Evolutionary conservation across 2,113 vertebrate species (phyloP), one percentile per base, ranked within the genome.

Genomic region (Dryoscopus gambensis): DNA sequence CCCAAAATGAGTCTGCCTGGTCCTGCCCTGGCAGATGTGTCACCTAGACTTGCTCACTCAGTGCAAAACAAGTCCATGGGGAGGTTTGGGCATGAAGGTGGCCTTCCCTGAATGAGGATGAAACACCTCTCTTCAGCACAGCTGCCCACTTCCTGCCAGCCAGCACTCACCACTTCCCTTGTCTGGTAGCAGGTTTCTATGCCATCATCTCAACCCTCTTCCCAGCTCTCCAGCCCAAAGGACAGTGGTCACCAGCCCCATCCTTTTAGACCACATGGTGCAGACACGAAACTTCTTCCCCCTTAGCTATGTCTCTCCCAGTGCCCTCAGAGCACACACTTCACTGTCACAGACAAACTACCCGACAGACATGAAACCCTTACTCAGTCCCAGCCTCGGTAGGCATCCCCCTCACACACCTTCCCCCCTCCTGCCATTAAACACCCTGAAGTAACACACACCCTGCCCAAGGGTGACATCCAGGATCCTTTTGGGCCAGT

Each of bases 341-440:
- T 82, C 47, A 47, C 47, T 24, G 11, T 1, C 5, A 15, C 21
- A 67, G 10, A 19, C 27, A n/a, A 75, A 42, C 68, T 16, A 24
- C 28, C 24, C 18, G 18, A 11, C 30, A 86, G 16, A 52, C 27
- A 23, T 15, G 6, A 73, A 52, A 39, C 8, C 5, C 24, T 22
- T 52, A 13, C 9, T 59, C 27, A 7, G 4, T 39, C 6, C 3
- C 1, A 50, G 23, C 8, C 70, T 59, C 0, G 0, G 9, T 49
- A 69, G 25, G 18, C 39, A 71, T n/a, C 23, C 9, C 20, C 25
- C 24, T 27, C 21, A 76, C 0, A 1, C 5, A 40, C 18, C 19
- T 84, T 84, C 10, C 6, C 4, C 6, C 0, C 2, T 59, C 2
- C 62, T 3, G 0, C 9, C 65, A 55, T 9, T 75, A n/a, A 90